Evolutionary conservation across 2,888 invertebrate genomes (phyloP).

Genomic region (Patella ulyssiponensis): DNA sequence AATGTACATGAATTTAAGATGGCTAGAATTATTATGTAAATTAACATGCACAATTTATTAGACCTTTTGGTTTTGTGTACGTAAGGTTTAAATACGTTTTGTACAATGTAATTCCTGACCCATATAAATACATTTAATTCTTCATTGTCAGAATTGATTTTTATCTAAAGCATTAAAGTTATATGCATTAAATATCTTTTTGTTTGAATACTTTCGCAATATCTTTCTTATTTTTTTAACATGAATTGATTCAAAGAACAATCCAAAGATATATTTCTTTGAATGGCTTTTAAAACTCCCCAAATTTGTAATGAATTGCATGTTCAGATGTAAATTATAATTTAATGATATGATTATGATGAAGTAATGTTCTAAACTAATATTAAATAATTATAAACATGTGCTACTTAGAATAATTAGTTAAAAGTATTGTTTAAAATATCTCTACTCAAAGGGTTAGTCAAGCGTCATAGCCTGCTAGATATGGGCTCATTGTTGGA

Average conservation of each 20-base stretch:
- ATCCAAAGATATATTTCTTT: too few species aligned
- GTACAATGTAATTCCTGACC: too few species aligned
- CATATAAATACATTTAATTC: too few species aligned
- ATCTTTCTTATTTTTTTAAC: conserved; percentile 5
- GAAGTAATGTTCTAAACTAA: conserved; percentile 17
- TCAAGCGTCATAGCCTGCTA: conserved; percentile 46
- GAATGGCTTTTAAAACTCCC: too few species aligned
- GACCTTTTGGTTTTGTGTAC: too few species aligned
- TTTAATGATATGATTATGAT: conserved; percentile 6
- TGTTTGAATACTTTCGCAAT: conserved; percentile 10
- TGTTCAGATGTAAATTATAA: neutral
- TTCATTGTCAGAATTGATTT: too few species aligned
- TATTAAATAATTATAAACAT: conserved; percentile 23
- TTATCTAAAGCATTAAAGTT: neutral
- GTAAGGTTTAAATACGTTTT: too few species aligned
- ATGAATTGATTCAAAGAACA: neutral
- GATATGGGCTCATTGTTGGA: conserved; percentile 44
- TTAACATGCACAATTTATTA: too few species aligned
- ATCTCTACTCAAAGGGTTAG: conserved; percentile 35
- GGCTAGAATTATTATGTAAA: too few species aligned
- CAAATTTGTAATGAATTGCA: too few species aligned
- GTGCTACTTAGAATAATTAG: too few species aligned
- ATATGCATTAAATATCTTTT: neutral
- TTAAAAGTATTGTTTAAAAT: conserved; percentile 3
- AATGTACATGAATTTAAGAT: too few species aligned